Conservation (phyloP, 2,113 vertebrate genomes). For the Onychorhynchus coronatus region DNA sequence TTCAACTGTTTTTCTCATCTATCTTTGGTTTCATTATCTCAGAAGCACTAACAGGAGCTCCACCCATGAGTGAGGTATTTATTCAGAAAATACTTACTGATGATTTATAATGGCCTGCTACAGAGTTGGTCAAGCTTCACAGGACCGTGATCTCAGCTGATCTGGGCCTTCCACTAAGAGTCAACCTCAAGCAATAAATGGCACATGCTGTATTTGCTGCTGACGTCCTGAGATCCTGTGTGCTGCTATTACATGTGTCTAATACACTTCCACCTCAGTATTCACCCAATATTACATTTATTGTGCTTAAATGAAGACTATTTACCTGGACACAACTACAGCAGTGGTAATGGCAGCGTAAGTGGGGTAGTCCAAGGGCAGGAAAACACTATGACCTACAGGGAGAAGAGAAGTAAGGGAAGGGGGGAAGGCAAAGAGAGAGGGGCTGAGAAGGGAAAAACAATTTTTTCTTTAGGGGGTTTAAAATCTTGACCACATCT, state of each 20-base stretch:
- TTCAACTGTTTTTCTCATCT: not conserved
- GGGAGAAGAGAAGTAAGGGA: not conserved
- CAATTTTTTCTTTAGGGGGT: rapidly evolving
- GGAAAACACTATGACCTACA: not conserved
- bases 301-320: rapidly evolving
- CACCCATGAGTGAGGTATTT: not conserved
- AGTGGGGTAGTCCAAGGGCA: not conserved
- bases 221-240: rapidly evolving
- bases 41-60: not conserved
- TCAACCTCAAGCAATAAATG: not conserved
- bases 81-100: not conserved
- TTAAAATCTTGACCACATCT: not conserved
- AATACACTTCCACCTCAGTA: not conserved
- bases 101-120: not conserved
- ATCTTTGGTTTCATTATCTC: not conserved
- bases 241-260: rapidly evolving
- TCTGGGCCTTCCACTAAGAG: rapidly evolving
- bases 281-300: rapidly evolving
- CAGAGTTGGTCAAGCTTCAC: not conserved
- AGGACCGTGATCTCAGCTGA: not conserved
- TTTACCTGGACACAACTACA: not conserved
- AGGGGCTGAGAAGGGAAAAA: not conserved
- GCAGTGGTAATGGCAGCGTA: rapidly evolving
- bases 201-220: not conserved
- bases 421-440: no score